Base-by-base conservation (phyloP, 2,888 invertebrate genomes). In the Heteromurus nitidus region DNA sequence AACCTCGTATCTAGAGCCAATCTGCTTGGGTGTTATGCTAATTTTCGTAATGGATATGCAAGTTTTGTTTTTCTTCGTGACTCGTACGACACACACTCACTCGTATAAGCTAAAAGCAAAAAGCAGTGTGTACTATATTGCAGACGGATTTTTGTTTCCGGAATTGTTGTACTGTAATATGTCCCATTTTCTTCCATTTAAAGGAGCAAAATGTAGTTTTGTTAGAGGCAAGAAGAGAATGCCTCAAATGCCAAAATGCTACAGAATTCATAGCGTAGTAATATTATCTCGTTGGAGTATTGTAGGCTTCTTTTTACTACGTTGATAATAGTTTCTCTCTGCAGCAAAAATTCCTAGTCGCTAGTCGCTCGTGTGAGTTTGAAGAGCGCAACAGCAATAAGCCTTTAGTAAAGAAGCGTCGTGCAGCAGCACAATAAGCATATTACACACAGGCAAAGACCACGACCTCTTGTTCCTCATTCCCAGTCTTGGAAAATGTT, bases 11-110 rank as follows among this genome's bases (percentile, higher is more conserved):
- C n/a, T n/a, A n/a, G n/a, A n/a, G n/a, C n/a, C n/a, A n/a, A n/a
- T n/a, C 36, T 36, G 36, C 13, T 9, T 36, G 36, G 7, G 16
- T n/a, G n/a, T 65, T 55, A 76, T 76, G 76, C 76, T 76, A 76
- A 76, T 76, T 62, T 75, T 70, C 62, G 70, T 77, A 77, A 77
- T 69, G 69, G 77, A 69, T 69, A 55, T 47, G 47, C 16, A 47
- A 47, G n/a, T n/a, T n/a, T n/a, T n/a, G n/a, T n/a, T n/a, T n/a
- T n/a, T n/a, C n/a, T n/a, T n/a, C n/a, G n/a, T n/a, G n/a, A n/a
- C n/a, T n/a, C n/a, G n/a, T n/a, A n/a, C n/a, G n/a, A n/a, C n/a
- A n/a, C n/a, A n/a, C n/a, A n/a, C n/a, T n/a, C n/a, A n/a, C n/a
- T n/a, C n/a, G 47, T 47, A n/a, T 47, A 11, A 16, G n/a, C 16